Conservation (phyloP, 2,888 invertebrate species). For the Pristionchus japonicus region DNA sequence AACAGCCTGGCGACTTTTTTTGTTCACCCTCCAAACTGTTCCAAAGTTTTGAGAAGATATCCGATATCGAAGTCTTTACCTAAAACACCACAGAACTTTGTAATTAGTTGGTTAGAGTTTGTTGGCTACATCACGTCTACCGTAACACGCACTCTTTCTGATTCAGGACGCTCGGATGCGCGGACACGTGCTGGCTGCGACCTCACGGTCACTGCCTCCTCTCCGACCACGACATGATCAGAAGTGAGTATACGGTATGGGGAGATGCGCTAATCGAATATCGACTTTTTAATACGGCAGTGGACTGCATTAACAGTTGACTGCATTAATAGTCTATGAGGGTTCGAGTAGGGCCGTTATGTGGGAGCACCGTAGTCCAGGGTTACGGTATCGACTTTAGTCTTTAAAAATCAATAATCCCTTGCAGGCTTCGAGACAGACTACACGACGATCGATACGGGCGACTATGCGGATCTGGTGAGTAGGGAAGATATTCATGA, state of each 20-base stretch:
- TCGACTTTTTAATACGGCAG: too few species aligned
- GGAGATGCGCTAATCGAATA: neutral
- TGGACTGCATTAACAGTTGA: neutral
- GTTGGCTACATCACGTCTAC: neutral
- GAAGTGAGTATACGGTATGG: conserved; percentile 15
- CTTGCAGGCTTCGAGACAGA: neutral
- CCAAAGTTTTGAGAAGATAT: too few species aligned
- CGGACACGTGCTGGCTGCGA: neutral
- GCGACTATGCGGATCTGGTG: conserved; percentile 23
- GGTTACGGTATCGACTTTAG: neutral
- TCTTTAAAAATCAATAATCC: neutral
- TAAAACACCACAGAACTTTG: too few species aligned
- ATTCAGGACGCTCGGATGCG: neutral
- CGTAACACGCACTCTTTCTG: neutral
- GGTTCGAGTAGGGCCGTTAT: too few species aligned
- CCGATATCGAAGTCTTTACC: too few species aligned
- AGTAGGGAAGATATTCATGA: too few species aligned
- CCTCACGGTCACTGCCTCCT: neutral
- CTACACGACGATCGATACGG: conserved; percentile 10
- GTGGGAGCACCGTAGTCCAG: neutral
- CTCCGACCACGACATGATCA: neutral
- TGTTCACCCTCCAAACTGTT: too few species aligned
- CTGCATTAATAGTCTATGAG: too few species aligned
- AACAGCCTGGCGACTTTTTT: neutral
- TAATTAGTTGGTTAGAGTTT: neutral